Base-by-base conservation (phyloP, 2,888 invertebrate species). In the Drosophila silvestris region DNA sequence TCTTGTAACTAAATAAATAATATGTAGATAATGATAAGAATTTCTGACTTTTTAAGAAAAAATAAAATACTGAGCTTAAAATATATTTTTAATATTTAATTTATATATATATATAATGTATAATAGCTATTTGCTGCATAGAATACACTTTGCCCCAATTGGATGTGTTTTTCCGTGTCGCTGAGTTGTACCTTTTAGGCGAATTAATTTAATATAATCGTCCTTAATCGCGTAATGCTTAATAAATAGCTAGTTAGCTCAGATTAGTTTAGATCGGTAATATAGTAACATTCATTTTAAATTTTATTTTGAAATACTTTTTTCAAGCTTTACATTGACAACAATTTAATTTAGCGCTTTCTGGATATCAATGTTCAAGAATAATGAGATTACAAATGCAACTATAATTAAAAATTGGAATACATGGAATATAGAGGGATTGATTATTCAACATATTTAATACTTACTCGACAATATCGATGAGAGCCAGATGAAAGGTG, bases 401-500 rank as follows among this genome's bases (percentile, higher is more conserved):
- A 77, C 90, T 90, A 64, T 28, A 26, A 22, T 37, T 33, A 30
- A 44, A 33, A 47, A 47, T 47, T 26, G 3, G 5, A 26, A 26
- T 22, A 22, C 7, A 47, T 14, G 2, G 0, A 22, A 47, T 14
- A 33, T 14, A 63, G 5, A 47, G 10, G 19, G 5, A n/a, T 53
- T 26, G 5, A 33, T 0, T 32, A 50, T 22, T 26, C n/a, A 3
- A 28, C 16, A 5, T 41, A 10, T 6, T 19, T 7, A 1, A 26
- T 5, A 54, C 57, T 50, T 94, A 96, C 96, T 94, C 72, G 94
- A 81, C 83, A 96, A 94, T 28, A 95, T 94, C 16, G 93, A 86
- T 14, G 95, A 95, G 58, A 97, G 95, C 88, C 95, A 95, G 50
- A 96, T 90, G 91, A 97, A 97, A 3, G 96, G 96, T 26, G 96